A percentile compares a stretch with the other conserved stretches of the same genome.
Conservation (phyloP, 2,797 vertebrate species). For the Vipera ursinii region DNA sequence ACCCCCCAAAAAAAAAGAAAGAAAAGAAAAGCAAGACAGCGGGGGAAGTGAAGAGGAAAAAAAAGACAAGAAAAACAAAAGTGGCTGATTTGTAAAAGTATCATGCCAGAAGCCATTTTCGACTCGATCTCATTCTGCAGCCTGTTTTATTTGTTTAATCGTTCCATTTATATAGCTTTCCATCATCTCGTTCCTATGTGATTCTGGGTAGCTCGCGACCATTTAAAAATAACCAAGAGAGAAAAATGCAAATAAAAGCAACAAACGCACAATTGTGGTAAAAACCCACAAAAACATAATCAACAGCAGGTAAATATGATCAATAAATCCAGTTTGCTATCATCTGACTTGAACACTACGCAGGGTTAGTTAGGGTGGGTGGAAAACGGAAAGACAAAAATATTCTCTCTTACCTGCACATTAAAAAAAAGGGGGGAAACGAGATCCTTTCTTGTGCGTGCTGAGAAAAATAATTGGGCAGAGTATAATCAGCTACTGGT, state of each 20-base stretch:
- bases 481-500: conserved; percentile 62
- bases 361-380: neutral
- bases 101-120: neutral
- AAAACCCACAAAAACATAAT: neutral
- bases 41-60: neutral
- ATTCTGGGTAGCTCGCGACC: neutral
- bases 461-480: conserved; percentile 73
- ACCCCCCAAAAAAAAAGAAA: conserved; percentile 3
- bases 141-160: neutral
- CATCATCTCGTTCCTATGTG: neutral
- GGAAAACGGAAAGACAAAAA: conserved; percentile 36
- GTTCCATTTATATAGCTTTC: neutral
- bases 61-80: conserved; percentile 7
- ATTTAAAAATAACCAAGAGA: neutral
- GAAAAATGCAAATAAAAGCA: neutral
- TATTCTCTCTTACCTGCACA: conserved; percentile 63
- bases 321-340: neutral
- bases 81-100: neutral
- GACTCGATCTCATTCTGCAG: neutral
- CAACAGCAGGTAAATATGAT: neutral
- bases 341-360: neutral
- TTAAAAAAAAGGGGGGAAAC: conserved; percentile 60
- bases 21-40: conserved; percentile 37
- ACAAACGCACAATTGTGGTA: neutral
- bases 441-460: conserved; percentile 67